These are phyloP conservation scores for Sarcophaga subvicina DNA, from an alignment of 2,888 invertebrate species.

Conservation along the genomic window DNA sequence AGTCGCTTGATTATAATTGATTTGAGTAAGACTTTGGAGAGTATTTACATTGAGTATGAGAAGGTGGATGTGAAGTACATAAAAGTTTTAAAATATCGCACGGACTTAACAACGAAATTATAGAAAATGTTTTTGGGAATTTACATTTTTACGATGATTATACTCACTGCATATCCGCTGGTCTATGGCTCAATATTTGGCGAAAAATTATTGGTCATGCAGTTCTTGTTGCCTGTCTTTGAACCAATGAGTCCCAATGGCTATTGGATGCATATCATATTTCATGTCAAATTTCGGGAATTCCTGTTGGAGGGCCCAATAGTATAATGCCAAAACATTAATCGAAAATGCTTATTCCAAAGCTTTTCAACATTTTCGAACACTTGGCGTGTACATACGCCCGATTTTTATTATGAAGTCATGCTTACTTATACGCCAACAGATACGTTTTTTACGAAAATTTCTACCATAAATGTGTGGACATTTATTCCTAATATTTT, in stretches of 20 bases:
- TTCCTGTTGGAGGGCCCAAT: no score
- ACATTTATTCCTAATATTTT: no score
- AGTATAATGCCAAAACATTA: no score
- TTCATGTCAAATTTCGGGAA: conserved; percentile 23
- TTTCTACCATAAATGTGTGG: no score
- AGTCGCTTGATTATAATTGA: conserved; percentile 31
- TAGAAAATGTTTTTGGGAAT: conserved; percentile 60
- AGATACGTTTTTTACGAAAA: no score
- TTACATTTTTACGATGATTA: neutral
- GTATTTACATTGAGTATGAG: conserved; percentile 72
- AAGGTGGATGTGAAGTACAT: conserved; percentile 63
- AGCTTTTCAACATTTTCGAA: no score
- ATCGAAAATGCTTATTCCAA: no score
- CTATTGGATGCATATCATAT: conserved; percentile 51
- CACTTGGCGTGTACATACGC: no score
- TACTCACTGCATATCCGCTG: conserved; percentile 66
- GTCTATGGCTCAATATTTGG: neutral
- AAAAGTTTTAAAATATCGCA: conserved; percentile 65
- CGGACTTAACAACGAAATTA: conserved; percentile 61
- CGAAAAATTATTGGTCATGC: conserved; percentile 71
- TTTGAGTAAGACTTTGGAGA: conserved; percentile 60
- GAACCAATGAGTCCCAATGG: conserved; percentile 70
- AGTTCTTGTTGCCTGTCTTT: conserved; percentile 73
- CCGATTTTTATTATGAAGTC: no score
- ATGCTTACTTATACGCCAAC: no score